phyloP scores from a whole-genome alignment of 2,797 vertebrate species.

The Macrochelys suwanniensis region DNA sequence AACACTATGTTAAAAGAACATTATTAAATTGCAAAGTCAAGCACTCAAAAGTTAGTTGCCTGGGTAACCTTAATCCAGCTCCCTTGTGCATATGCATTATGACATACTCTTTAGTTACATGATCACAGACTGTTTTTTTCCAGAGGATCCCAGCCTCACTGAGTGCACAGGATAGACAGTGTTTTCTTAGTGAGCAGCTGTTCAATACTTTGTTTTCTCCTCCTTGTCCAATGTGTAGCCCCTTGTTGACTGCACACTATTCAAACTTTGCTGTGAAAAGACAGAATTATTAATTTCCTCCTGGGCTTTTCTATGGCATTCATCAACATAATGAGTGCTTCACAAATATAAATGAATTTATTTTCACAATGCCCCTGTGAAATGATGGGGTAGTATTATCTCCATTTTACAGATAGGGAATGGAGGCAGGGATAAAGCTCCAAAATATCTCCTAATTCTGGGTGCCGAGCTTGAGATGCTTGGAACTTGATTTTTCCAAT shows the following conservation, averaged over 20 bases:
- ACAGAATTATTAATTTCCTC: constrained; percentile 35
- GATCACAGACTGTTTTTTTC: neutral
- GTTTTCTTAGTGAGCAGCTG: neutral
- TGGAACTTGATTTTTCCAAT: constrained; percentile 3
- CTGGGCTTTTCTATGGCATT: constrained; percentile 38
- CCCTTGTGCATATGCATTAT: neutral
- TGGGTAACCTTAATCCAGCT: neutral
- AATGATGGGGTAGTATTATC: neutral
- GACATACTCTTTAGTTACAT: neutral
- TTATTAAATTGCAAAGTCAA: neutral
- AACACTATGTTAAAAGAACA: neutral
- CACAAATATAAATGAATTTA: constrained; percentile 18
- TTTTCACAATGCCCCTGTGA: neutral
- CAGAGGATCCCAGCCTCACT: constrained; percentile 30
- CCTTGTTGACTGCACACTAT: neutral
- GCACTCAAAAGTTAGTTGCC: neutral
- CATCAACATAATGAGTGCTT: constrained; percentile 7
- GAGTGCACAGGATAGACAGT: constrained; percentile 27
- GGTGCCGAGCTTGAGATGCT: constrained; percentile 9
- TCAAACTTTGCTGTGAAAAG: constrained; percentile 12
- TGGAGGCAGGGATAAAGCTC: neutral
- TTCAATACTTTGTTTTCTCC: constrained; percentile 55
- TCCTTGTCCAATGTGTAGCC: constrained; percentile 20
- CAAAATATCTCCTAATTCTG: neutral
- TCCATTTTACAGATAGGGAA: constrained; percentile 33